Evolutionary conservation across 2,888 invertebrate species (phyloP).

Genomic region (Nipponacmea schrenckii): DNA sequence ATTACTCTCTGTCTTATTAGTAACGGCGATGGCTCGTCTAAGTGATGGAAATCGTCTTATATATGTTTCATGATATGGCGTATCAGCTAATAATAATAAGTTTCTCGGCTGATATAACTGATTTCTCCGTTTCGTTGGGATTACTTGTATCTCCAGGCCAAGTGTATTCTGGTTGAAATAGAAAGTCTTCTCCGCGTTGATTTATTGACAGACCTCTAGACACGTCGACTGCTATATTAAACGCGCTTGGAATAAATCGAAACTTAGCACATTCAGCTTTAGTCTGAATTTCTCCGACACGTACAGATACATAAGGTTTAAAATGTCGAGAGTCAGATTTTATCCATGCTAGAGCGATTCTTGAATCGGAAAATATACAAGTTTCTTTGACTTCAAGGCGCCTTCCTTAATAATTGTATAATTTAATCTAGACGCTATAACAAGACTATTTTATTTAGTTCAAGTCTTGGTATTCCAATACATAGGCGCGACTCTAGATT

Average conservation of each 20-base stretch:
- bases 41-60: not conserved
- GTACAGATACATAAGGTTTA: not conserved
- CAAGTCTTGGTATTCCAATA: not conserved
- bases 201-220: not conserved
- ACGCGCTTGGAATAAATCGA: not conserved
- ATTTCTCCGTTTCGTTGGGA: not conserved
- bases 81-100: not conserved
- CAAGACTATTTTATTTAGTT: not conserved
- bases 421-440: not conserved
- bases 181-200: not conserved
- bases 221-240: too few species aligned
- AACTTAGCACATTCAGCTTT: not conserved
- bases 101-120: not conserved
- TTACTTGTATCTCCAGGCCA: not conserved
- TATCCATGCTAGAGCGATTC: constrained; percentile 3
- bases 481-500: not conserved
- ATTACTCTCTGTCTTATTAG: not conserved
- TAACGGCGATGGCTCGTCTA: not conserved
- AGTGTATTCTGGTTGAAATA: not conserved
- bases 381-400: not conserved
- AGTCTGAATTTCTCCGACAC: not conserved
- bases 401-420: not conserved
- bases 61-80: not conserved
- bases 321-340: constrained; percentile 1
- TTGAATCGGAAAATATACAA: not conserved